Evolutionary conservation across 2,113 vertebrate species (phyloP).

Genomic region (Grammomys dolichurus): DNA sequence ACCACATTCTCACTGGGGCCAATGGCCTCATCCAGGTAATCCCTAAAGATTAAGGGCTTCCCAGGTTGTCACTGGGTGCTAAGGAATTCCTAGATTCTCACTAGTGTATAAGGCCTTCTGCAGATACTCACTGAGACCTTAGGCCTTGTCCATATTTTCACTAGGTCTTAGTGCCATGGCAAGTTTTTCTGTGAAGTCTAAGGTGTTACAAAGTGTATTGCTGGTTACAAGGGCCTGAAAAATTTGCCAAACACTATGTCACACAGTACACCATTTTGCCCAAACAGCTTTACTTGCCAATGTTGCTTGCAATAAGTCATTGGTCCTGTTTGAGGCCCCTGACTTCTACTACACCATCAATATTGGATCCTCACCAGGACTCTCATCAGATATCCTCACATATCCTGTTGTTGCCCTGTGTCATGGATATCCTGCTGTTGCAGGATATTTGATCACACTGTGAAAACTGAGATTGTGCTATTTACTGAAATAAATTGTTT

Average conservation of each 20-base stretch:
- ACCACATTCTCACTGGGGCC: neutral
- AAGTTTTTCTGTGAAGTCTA: neutral
- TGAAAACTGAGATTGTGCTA: too few relatives aligned
- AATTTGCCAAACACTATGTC: neutral
- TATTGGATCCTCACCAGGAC: too few relatives aligned
- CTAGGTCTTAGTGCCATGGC: neutral
- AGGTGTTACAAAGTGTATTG: neutral
- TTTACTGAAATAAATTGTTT: too few relatives aligned
- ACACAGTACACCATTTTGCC: too few relatives aligned
- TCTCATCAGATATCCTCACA: too few relatives aligned
- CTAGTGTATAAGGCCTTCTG: neutral
- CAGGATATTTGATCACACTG: too few relatives aligned
- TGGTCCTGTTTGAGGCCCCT: too few relatives aligned
- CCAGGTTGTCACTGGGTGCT: neutral
- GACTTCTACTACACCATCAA: too few relatives aligned
- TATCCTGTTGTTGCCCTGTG: too few relatives aligned
- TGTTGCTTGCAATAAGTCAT: too few relatives aligned
- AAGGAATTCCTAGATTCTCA: neutral
- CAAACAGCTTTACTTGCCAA: too few relatives aligned
- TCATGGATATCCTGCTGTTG: too few relatives aligned
- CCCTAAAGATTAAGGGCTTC: neutral
- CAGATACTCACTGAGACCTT: neutral
- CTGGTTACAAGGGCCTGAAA: neutral
- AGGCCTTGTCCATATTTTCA: neutral
- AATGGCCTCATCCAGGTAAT: neutral